These are phyloP conservation scores for Coturnix japonica DNA, from an alignment of 2,113 vertebrate species.

Conservation along the genomic window DNA sequence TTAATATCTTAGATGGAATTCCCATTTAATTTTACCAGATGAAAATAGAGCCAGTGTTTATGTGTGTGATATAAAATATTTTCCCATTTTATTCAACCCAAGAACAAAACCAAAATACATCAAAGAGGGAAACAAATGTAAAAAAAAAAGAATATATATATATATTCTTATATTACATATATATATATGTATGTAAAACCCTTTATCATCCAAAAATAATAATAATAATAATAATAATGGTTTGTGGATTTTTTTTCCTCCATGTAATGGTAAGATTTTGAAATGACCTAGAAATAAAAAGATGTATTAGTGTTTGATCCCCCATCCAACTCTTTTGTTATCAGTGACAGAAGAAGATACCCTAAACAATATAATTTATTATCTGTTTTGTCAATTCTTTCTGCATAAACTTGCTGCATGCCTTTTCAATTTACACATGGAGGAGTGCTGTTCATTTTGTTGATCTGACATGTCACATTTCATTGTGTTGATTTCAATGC, in stretches of 20 bases:
- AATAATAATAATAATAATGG: too few species aligned
- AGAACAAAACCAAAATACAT: not conserved
- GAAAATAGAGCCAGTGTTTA: not conserved
- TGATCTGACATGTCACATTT: slow-evolving; percentile 41
- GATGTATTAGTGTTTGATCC: not conserved
- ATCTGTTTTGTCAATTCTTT: slow-evolving; percentile 17
- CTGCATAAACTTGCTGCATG: not conserved
- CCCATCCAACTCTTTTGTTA: not conserved
- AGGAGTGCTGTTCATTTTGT: slow-evolving; percentile 37
- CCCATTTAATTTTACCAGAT: not conserved
- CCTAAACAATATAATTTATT: slow-evolving; percentile 6
- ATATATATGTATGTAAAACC: not conserved
- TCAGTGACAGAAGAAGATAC: not conserved
- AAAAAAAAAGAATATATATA: not conserved
- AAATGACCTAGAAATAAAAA: slow-evolving; percentile 10
- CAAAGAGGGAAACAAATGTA: not conserved
- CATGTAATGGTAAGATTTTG: not conserved
- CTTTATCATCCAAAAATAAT: not conserved
- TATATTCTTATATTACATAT: too few species aligned
- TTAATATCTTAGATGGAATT: slow-evolving; percentile 5
- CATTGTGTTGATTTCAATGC: slow-evolving; percentile 55
- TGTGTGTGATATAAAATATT: not conserved
- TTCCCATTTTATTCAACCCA: not conserved
- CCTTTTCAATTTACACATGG: not conserved
- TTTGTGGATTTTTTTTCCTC: not conserved